Base-by-base conservation (phyloP, 2,797 vertebrate genomes). In the Pseudomugil tenellus region DNA sequence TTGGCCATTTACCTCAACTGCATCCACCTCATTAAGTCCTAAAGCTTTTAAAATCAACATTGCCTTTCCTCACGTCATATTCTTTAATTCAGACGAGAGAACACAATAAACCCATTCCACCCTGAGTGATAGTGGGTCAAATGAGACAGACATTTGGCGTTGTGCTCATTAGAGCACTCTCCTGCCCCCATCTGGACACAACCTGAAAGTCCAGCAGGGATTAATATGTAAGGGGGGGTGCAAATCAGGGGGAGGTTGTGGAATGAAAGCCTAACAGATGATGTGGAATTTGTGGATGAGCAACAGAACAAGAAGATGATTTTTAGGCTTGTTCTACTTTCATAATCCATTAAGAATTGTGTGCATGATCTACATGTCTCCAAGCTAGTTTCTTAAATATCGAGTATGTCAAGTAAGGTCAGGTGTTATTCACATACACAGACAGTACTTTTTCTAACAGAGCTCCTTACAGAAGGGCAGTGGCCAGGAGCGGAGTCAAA, bases 111-210 rank as follows among this genome's bases (percentile, higher is more conserved):
- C 85, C 63, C 63, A 5, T 69, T 84, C 85, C 84, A 79, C 70
- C 51, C 79, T 43, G 56, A n/a, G 26, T 63, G 70, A 76, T 69
- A 84, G 74, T 86, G 76, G 79, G 73, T 88, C 82, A 79, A 73
- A 51, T 66, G 69, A 85, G 71, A 72, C 80, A 80, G 74, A 80
- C 76, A 76, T 85, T 81, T 84, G 84, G 74, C 80, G 56, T n/a
- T 14, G 29, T 51, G 53, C 66, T 84, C 76, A 72, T 46, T 54
- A 4, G 90, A 89, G 84, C 88, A 23, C 89, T 84, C 86, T 90
- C 70, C 84, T 90, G 91, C 92, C 92, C 84, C 85, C 92, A 79
- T 68, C 89, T 92, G 92, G 92, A 85, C 82, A 76, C 67, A 78
- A 35, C 3, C 31, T 49, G 74, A 88, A 90, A 82, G 58, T 63